phyloP scores from a whole-genome alignment of 2,113 vertebrate species.

The Dolichallabes microphthalmus region DNA sequence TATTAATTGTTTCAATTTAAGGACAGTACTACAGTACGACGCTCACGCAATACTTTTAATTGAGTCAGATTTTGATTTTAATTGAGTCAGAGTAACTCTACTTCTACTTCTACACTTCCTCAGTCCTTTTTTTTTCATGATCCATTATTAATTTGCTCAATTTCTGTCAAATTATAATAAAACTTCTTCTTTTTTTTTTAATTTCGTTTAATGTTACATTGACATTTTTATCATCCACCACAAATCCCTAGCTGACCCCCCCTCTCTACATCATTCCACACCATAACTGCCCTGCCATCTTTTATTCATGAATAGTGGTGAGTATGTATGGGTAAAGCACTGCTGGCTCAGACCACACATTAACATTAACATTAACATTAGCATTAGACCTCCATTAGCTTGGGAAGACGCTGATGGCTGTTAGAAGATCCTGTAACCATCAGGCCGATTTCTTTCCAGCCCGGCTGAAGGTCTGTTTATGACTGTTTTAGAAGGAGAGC shows the following conservation, averaged over 20 bases:
- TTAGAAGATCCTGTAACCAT: neutral
- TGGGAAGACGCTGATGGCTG: neutral
- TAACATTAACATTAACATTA: constrained; percentile 2
- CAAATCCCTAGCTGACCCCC: neutral
- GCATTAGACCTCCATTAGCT: constrained; percentile 23
- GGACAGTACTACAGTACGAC: neutral
- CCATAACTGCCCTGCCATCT: neutral
- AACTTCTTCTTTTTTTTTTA: neutral
- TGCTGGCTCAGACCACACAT: constrained; percentile 12
- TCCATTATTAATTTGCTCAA: neutral
- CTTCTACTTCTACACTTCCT: neutral
- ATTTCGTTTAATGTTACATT: neutral
- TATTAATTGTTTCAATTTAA: neutral
- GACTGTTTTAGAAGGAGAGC: constrained; percentile 40
- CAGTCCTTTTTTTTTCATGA: neutral
- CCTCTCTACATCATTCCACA: neutral
- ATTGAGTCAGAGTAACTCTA: neutral
- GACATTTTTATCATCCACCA: neutral
- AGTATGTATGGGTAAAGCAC: neutral
- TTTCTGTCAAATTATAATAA: neutral
- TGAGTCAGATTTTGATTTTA: no score
- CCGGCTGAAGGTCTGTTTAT: constrained; percentile 52
- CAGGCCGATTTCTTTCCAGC: constrained; percentile 26
- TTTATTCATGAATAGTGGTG: constrained; percentile 9
- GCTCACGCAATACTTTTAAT: neutral